Base-by-base conservation (phyloP, 2,113 vertebrate genomes). In the Balaeniceps rex region DNA sequence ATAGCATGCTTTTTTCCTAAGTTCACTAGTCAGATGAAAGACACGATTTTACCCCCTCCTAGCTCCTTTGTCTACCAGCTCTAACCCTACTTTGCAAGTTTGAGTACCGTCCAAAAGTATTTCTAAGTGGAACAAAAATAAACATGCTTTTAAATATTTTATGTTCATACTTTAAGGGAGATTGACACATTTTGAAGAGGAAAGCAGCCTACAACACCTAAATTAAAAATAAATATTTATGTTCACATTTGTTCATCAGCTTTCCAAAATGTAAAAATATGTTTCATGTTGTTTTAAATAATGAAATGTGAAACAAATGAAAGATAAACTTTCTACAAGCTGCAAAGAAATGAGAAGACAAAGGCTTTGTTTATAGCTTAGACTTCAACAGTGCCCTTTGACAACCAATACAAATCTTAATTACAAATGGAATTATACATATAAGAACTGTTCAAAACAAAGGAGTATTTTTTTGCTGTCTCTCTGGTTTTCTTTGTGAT, bases 201-300 rank as follows among this genome's bases (percentile, higher is more conserved):
- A 90, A 96, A 97, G 95, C 93, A 92, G 83, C 66, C 83, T 76
- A 95, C 79, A 88, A 89, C 95, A 94, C 93, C 95, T 97, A 95
- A 96, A 97, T 97, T 96, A 97, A 96, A 97, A 97, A 97, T 97
- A 97, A 97, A 97, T 97, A 97, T 97, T 97, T 94, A 97, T 97
- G 94, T 95, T 97, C 93, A 88, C 88, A 97, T 97, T 97, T 97
- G 96, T 97, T 97, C 95, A 93, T 95, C 95, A 97, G 93, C 96
- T 97, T 97, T 97, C 94, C 69, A 88, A 90, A 97, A 87, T 96
- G 92, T 87, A 88, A 96, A 96, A 96, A 90, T 91, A 96, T 92
- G 94, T 97, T 97, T 97, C 93, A 97, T 97, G 96, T 97, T 97
- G 88, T 96, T 97, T 97, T 97, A 97, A 97, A 97, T 97, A 97